phyloP scores from a whole-genome alignment of 1,140 invertebrate species.

The Hydropsyche tenuis region DNA sequence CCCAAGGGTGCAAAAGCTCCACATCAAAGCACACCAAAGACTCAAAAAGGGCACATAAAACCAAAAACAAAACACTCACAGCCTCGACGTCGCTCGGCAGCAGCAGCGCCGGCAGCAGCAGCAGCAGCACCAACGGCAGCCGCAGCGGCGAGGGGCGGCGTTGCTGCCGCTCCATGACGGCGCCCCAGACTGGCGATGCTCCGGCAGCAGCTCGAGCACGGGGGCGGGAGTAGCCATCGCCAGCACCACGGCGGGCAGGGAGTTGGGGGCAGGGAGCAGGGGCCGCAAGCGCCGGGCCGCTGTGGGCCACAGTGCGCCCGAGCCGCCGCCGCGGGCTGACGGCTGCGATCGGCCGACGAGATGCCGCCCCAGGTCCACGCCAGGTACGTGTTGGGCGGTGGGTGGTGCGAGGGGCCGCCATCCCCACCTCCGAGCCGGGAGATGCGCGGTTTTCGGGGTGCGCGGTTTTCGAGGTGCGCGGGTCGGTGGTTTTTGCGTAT shows the following conservation, averaged over 20 bases:
- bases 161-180: constrained; percentile 46
- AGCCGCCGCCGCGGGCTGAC: constrained; percentile 26
- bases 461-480: constrained; percentile 32
- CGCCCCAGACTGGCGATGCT: constrained; percentile 39
- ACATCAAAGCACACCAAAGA: too few species aligned
- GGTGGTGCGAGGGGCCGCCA: constrained; percentile 40
- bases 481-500: too few species aligned
- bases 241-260: constrained; percentile 40
- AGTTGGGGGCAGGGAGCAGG: neutral
- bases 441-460: constrained; percentile 41
- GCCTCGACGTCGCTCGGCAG: neutral
- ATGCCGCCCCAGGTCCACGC: constrained; percentile 59
- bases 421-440: too few species aligned
- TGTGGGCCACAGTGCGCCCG: constrained; percentile 47
- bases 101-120: neutral
- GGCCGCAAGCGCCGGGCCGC: constrained; percentile 49
- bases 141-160: constrained; percentile 38
- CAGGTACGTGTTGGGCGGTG: constrained; percentile 43
- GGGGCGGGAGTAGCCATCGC: constrained; percentile 46
- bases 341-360: neutral
- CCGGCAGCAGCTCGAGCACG: constrained; percentile 46
- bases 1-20: too few species aligned
- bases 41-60: too few species aligned
- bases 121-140: neutral
- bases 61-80: too few species aligned